A percentile compares a stretch with the other conserved stretches of the same genome.
Conservation (phyloP, 1,140 invertebrate species). For the Odontomachus brunneus region DNA sequence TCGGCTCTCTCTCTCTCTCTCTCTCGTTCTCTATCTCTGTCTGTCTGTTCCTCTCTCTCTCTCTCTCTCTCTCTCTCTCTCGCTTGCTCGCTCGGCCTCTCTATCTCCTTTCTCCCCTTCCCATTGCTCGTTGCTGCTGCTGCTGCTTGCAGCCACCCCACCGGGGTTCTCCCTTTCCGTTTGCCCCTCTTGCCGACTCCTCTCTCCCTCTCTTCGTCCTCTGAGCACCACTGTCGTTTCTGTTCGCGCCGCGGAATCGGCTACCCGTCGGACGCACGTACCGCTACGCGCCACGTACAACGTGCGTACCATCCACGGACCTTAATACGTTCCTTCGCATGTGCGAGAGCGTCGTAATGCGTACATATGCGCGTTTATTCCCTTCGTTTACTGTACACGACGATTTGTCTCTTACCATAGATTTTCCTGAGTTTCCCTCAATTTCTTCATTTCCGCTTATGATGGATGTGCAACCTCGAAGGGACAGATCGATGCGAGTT, state of each 20-base stretch:
- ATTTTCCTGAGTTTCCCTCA: too few relatives aligned
- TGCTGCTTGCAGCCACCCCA: background rate
- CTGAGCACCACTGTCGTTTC: slow-evolving; percentile 16
- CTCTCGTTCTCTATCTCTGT: background rate
- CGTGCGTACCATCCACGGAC: slow-evolving; percentile 11
- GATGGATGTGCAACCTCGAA: too few relatives aligned
- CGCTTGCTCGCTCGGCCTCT: background rate
- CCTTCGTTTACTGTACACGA: too few relatives aligned
- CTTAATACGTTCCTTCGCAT: slow-evolving; percentile 22
- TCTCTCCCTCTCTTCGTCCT: background rate
- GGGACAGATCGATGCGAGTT: too few relatives aligned
- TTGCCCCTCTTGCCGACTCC: background rate
- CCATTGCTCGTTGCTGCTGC: too few relatives aligned
- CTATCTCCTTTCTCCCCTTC: background rate
- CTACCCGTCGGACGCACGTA: slow-evolving; percentile 43
- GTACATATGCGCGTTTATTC: too few relatives aligned
- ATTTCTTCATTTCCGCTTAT: too few relatives aligned
- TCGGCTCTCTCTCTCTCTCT: background rate
- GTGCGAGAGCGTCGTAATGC: too few relatives aligned
- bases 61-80: background rate
- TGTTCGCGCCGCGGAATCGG: slow-evolving; percentile 52
- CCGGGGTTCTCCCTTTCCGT: slow-evolving; percentile 8
- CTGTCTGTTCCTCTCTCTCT: background rate
- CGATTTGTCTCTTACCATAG: too few relatives aligned
- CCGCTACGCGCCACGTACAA: slow-evolving; percentile 34